Conservation (phyloP, 2,113 vertebrate genomes). For the Phocoena sinus region DNA sequence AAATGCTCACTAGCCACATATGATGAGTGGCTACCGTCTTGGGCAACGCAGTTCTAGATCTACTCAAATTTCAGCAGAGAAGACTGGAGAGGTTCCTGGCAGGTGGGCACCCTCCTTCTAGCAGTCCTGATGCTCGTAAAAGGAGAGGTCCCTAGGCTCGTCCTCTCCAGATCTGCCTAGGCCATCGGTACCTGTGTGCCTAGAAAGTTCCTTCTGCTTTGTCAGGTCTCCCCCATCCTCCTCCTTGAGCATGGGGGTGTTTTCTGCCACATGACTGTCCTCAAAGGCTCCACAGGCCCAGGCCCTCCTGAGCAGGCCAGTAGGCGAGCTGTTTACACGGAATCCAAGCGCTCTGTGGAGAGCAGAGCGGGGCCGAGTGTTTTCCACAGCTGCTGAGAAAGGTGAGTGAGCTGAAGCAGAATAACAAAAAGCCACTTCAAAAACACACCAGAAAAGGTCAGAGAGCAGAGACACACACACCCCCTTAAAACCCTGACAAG, state of each 20-base stretch:
- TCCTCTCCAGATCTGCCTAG: too few relatives aligned
- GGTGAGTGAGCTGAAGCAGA: slow-evolving; percentile 21
- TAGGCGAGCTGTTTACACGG: slow-evolving; percentile 37
- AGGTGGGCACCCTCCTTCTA: background rate
- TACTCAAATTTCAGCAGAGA: background rate
- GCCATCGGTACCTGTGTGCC: background rate
- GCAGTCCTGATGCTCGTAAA: background rate
- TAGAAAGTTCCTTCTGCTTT: slow-evolving; percentile 56
- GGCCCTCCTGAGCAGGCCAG: background rate
- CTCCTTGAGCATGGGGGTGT: background rate
- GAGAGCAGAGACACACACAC: slow-evolving; percentile 15
- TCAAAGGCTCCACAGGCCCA: background rate
- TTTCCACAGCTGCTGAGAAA: slow-evolving; percentile 62
- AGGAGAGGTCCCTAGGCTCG: background rate
- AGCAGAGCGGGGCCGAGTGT: background rate
- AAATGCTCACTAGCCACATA: background rate
- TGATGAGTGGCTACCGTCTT: background rate
- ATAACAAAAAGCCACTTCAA: slow-evolving; percentile 80
- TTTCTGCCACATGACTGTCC: background rate
- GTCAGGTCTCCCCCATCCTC: background rate
- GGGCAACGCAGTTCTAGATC: background rate
- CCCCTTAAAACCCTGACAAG: slow-evolving; percentile 11
- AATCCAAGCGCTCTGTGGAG: background rate
- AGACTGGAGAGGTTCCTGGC: background rate
- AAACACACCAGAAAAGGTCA: slow-evolving; percentile 68